Base-by-base conservation (phyloP, 2,888 invertebrate genomes). In the Sminthurides aquaticus region DNA sequence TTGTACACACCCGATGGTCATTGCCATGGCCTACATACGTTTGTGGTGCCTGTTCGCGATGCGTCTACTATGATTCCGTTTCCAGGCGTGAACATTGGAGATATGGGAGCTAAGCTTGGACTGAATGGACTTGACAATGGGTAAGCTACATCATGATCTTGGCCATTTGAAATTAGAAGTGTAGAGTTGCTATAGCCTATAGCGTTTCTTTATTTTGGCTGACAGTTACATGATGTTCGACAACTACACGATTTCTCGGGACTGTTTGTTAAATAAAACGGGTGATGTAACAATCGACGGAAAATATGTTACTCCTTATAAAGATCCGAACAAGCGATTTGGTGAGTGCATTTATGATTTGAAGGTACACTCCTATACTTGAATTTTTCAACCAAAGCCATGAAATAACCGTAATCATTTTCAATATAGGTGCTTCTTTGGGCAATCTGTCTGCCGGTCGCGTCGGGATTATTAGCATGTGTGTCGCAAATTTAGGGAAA, bases 61-160 rank as follows among this genome's bases (percentile, higher is more conserved):
- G 88, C 89, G 0, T 84, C 84, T 73, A 90, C 90, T 0, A 79
- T 91, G 75, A 80, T 85, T 72, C 84, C 90, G 0, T 89, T 87
- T 78, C 90, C 91, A 0, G 94, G 94, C 0, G 85, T 96, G 11
- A 83, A 87, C 18, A 87, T 95, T 0, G 94, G 93, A 0, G 95
- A 96, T 76, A 90, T 95, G 84, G 95, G 95, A 0, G 90, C 90
- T 78, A 96, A 96, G 81, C 85, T 90, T 57, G 95, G 94, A 8
- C 84, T 92, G 59, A 89, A 94, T 77, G 94, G 92, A 2, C 86
- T 94, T 67, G 95, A 96, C 78, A 96, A 96, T 79, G 96, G 95
- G 87, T 88, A 75, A 79, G 80, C 60, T 48, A 24, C 15, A 26
- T 25, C 18, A n/a, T 8, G 11, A 57, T 28, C 54, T 54, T 15